Conservation (phyloP, 1,140 invertebrate species). For the Bemisia tabaci region DNA sequence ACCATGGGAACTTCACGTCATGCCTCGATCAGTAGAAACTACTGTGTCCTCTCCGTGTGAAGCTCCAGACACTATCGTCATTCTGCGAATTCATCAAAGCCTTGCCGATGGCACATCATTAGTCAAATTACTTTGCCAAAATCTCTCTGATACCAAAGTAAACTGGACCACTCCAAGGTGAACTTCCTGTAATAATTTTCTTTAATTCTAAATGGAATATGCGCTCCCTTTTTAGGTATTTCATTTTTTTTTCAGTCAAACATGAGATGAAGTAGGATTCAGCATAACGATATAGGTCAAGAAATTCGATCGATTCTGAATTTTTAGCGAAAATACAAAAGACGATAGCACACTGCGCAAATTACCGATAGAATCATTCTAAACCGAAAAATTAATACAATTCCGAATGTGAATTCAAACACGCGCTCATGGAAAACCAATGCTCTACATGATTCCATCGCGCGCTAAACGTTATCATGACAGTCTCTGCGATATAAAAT, state of each 20-base stretch:
- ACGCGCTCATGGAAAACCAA: too few relatives aligned
- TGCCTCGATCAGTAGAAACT: slow-evolving; percentile 23
- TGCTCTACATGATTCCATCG: too few relatives aligned
- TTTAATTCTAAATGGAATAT: slow-evolving; percentile 1
- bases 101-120: slow-evolving; percentile 41
- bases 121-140: slow-evolving; percentile 35
- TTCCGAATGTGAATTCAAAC: too few relatives aligned
- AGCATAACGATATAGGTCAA: too few relatives aligned
- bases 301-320: too few relatives aligned
- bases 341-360: too few relatives aligned
- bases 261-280: background rate
- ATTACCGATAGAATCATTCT: too few relatives aligned
- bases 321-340: too few relatives aligned
- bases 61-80: slow-evolving; percentile 34
- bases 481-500: too few relatives aligned
- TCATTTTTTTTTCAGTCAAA: background rate
- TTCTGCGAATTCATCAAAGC: slow-evolving; percentile 40
- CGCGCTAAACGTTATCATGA: too few relatives aligned
- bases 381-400: too few relatives aligned
- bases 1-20: slow-evolving; percentile 41
- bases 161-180: slow-evolving; percentile 14
- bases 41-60: slow-evolving; percentile 24
- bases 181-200: slow-evolving; percentile 1
- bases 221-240: background rate
- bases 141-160: slow-evolving; percentile 34